These are phyloP conservation scores for Agonopterix arenella DNA, from an alignment of 2,888 invertebrate species.

Conservation along the genomic window DNA sequence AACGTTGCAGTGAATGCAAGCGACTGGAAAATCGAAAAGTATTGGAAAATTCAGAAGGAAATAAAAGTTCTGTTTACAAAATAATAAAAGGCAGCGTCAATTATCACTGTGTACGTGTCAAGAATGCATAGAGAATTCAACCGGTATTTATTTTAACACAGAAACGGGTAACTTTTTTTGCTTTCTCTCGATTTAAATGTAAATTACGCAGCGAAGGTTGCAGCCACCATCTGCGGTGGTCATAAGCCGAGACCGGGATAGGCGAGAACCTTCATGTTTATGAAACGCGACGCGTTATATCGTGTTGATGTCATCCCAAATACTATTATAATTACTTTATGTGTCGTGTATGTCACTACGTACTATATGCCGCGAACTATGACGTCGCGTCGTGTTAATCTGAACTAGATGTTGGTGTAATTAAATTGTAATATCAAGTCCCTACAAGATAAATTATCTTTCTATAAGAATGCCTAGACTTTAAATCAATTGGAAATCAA, in stretches of 20 bases:
- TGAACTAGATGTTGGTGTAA: too few species aligned
- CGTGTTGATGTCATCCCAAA: not conserved
- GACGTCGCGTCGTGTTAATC: too few species aligned
- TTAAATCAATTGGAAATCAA: not conserved
- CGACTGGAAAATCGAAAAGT: too few species aligned
- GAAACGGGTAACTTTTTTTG: constrained; percentile 17
- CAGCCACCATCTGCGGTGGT: constrained; percentile 24
- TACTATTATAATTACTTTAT: too few species aligned
- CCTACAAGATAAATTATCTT: too few species aligned
- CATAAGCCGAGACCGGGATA: constrained; percentile 17
- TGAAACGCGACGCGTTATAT: constrained; percentile 18
- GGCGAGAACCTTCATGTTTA: constrained; percentile 34
- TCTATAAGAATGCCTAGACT: too few species aligned
- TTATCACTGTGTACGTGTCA: constrained; percentile 1
- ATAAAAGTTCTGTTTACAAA: too few species aligned
- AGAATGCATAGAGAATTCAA: constrained; percentile 11
- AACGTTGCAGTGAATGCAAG: not conserved
- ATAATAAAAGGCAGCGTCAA: not conserved
- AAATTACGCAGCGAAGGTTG: constrained; percentile 32
- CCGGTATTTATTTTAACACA: constrained; percentile 21
- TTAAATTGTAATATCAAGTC: too few species aligned
- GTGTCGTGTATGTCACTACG: too few species aligned
- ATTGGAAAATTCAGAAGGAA: too few species aligned
- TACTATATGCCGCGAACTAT: too few species aligned
- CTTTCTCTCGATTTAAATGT: constrained; percentile 42